A percentile compares a stretch with the other conserved stretches of the same genome.
phyloP scores from a whole-genome alignment of 2,797 vertebrate species.

The Pipistrellus pygmaeus region DNA sequence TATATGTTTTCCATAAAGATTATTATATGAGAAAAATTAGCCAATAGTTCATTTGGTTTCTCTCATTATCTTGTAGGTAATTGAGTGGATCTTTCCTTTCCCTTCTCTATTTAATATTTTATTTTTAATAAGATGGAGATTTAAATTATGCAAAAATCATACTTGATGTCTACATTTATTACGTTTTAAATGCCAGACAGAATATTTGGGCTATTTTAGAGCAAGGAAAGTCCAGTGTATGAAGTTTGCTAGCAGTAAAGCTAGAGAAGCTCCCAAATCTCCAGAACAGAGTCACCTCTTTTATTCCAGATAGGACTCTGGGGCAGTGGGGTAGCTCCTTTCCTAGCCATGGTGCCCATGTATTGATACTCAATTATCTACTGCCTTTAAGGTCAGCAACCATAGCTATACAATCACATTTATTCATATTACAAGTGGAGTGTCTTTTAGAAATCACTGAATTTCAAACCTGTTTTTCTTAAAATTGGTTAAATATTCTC shows the following conservation, averaged over 20 bases:
- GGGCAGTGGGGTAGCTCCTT: background rate
- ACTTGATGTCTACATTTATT: conserved; percentile 54
- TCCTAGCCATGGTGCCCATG: rapidly evolving
- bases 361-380: background rate
- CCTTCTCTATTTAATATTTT: conserved; percentile 64
- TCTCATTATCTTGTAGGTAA: conserved; percentile 31
- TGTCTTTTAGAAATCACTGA: background rate
- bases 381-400: background rate
- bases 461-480: background rate
- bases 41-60: conserved; percentile 42
- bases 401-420: background rate
- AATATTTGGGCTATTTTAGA: background rate
- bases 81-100: conserved; percentile 36
- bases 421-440: background rate
- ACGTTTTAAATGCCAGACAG: conserved; percentile 63
- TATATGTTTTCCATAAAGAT: conserved; percentile 53
- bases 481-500: background rate
- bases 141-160: conserved; percentile 73
- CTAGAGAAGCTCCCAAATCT: background rate
- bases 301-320: no score
- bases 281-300: background rate
- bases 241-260: background rate
- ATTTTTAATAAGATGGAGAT: conserved; percentile 72
- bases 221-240: background rate
- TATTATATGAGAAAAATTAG: conserved; percentile 48